phyloP scores from a whole-genome alignment of 2,113 vertebrate species.

The Casuarius casuarius region DNA sequence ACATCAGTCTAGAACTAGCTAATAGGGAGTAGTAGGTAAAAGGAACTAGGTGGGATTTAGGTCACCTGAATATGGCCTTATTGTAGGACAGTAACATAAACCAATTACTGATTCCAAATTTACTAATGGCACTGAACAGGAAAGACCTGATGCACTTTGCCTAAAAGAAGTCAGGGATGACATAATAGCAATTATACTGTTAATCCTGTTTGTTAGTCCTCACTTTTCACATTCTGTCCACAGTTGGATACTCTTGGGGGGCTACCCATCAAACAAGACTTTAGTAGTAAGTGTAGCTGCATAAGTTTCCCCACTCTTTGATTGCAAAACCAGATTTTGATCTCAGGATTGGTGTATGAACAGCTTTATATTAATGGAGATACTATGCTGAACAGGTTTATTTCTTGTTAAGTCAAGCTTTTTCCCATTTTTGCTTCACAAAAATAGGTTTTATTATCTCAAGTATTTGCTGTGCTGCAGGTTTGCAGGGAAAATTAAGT shows the following conservation, averaged over 20 bases:
- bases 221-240: not conserved
- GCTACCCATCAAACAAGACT: not conserved
- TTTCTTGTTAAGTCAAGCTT: not conserved
- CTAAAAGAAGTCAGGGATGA: slow-evolving; percentile 31
- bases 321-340: not conserved
- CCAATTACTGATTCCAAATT: slow-evolving; percentile 36
- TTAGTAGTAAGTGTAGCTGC: not conserved
- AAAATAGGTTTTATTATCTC: not conserved
- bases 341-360: not conserved
- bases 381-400: not conserved
- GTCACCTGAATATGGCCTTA: not conserved
- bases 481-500: not conserved
- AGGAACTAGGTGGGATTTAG: slow-evolving; percentile 11
- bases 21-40: not conserved
- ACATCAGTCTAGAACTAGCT: not conserved
- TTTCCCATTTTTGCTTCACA: not conserved
- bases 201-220: slow-evolving; percentile 51
- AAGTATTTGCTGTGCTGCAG: not conserved
- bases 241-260: not conserved
- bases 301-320: not conserved
- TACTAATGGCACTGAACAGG: slow-evolving; percentile 31
- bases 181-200: slow-evolving; percentile 16
- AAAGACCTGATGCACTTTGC: slow-evolving; percentile 14
- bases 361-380: not conserved
- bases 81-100: slow-evolving; percentile 35